Evolutionary conservation across 2,888 invertebrate species (phyloP).

Genomic region (Liodrosophila aerea): DNA sequence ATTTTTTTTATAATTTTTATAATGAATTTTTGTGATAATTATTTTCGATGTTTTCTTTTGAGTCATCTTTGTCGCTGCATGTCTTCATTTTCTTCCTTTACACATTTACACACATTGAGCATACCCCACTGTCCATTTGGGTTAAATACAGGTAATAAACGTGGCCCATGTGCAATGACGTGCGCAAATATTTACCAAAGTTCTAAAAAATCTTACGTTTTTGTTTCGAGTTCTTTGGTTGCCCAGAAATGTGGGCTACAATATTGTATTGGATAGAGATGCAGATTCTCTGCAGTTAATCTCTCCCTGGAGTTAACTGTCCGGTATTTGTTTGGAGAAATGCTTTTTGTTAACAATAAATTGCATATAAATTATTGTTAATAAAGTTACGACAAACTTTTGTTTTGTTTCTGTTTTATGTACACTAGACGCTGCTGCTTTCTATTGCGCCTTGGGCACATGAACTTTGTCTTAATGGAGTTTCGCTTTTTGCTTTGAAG

Average conservation of each 20-base stretch:
- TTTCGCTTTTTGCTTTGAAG: slow-evolving; percentile 25
- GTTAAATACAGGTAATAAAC: slow-evolving; percentile 19
- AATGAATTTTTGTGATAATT: no score
- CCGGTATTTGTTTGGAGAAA: not conserved
- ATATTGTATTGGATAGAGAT: slow-evolving; percentile 21
- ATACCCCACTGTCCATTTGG: no score
- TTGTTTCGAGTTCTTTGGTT: slow-evolving; percentile 5
- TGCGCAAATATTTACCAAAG: slow-evolving; percentile 67
- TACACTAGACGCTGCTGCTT: slow-evolving; percentile 2
- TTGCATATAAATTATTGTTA: slow-evolving; percentile 45
- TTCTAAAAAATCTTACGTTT: slow-evolving; percentile 15
- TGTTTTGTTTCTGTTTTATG: slow-evolving; percentile 3
- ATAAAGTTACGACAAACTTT: slow-evolving; percentile 41
- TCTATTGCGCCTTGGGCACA: slow-evolving; percentile 14
- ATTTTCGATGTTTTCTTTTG: no score
- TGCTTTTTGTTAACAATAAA: slow-evolving; percentile 21
- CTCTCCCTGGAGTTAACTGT: slow-evolving; percentile 1
- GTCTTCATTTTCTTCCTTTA: no score
- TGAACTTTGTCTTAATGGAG: slow-evolving; percentile 37
- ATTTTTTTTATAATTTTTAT: no score
- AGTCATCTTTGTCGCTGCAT: no score
- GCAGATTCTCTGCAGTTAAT: not conserved
- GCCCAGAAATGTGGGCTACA: slow-evolving; percentile 31
- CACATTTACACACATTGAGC: no score
- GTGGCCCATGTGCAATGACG: slow-evolving; percentile 55